Evolutionary conservation across 2,797 vertebrate genomes (phyloP).

Genomic region (Pipistrellus nathusii): DNA sequence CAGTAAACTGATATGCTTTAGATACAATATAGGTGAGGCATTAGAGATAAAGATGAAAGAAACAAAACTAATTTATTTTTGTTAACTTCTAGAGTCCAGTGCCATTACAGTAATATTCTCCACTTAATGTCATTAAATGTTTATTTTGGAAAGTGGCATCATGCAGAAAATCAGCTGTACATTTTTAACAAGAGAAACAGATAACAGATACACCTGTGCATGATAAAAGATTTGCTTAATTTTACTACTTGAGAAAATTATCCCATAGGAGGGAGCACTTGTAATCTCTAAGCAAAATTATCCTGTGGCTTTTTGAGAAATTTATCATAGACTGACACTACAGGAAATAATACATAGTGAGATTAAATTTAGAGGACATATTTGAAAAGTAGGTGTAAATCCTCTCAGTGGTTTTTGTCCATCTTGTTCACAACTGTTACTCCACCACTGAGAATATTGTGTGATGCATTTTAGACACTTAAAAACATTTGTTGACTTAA

Average conservation of each 20-base stretch:
- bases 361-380: not conserved
- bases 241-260: slow-evolving; percentile 2
- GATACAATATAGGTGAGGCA: not conserved
- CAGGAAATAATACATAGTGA: not conserved
- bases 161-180: not conserved
- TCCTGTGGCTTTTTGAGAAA: not conserved
- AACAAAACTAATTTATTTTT: not conserved
- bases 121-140: not conserved
- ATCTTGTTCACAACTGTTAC: not conserved
- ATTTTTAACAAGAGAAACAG: not conserved
- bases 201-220: not conserved
- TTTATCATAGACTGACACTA: not conserved
- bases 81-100: not conserved
- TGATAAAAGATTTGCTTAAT: slow-evolving; percentile 25
- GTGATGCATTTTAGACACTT: not conserved
- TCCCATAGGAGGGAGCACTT: not conserved
- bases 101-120: not conserved
- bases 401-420: not conserved
- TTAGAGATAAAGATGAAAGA: not conserved
- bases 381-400: slow-evolving; percentile 2
- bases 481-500: slow-evolving; percentile 6
- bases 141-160: not conserved
- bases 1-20: not conserved
- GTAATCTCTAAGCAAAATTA: slow-evolving; percentile 16
- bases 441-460: not conserved